Conservation (phyloP, 2,888 invertebrate species). For the Perdita meconis region DNA sequence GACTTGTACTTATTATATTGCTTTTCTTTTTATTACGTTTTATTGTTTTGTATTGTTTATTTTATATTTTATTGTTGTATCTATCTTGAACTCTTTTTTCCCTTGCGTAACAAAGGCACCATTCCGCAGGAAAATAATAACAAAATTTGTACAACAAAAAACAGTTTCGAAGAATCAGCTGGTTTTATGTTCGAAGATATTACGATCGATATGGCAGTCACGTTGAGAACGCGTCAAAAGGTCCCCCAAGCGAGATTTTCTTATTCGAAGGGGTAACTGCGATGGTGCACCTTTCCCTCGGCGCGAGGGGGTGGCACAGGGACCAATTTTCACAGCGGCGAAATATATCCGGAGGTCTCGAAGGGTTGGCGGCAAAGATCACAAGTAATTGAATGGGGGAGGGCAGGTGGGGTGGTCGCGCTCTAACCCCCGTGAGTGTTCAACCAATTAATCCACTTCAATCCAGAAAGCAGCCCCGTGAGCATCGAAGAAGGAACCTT, state of each 20-base stretch:
- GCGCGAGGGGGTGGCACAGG: slow-evolving; percentile 49
- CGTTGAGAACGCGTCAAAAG: slow-evolving; percentile 65
- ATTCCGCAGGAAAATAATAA: too few species aligned
- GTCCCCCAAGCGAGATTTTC: slow-evolving; percentile 65
- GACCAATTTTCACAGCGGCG: slow-evolving; percentile 73
- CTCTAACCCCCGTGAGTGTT: slow-evolving; percentile 80
- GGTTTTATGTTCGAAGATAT: slow-evolving; percentile 16
- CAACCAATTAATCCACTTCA: slow-evolving; percentile 83
- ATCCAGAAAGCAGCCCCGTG: slow-evolving; percentile 76
- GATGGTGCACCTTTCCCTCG: slow-evolving; percentile 61
- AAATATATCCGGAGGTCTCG: slow-evolving; percentile 72
- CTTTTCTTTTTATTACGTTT: too few species aligned
- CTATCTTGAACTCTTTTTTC: too few species aligned
- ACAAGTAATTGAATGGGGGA: slow-evolving; percentile 77
- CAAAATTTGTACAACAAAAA: slow-evolving; percentile 24
- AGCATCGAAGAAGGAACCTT: slow-evolving; percentile 72
- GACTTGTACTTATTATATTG: too few species aligned
- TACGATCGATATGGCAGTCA: slow-evolving; percentile 65
- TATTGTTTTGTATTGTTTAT: too few species aligned
- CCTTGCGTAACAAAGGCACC: too few species aligned
- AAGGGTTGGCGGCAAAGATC: slow-evolving; percentile 79
- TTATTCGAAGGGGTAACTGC: slow-evolving; percentile 69
- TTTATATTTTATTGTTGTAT: too few species aligned
- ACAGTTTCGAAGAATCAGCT: neutral
- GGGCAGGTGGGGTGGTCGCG: slow-evolving; percentile 65